Evolutionary conservation across 2,113 vertebrate genomes (phyloP).

Genomic region (Callocephalon fimbriatum): DNA sequence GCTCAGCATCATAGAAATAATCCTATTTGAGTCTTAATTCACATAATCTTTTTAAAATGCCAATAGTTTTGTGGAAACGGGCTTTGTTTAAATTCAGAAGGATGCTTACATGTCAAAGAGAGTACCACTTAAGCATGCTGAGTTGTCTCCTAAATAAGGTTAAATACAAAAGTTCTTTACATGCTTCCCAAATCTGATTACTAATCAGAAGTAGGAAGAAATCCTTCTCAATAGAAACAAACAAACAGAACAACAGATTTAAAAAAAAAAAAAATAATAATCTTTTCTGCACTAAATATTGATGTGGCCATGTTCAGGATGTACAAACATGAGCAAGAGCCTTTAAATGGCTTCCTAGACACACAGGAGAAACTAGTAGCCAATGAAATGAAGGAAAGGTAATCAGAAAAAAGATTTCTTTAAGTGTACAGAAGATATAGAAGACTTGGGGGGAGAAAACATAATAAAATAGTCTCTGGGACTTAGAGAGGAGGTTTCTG

Average conservation of each 20-base stretch:
- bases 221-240: background rate
- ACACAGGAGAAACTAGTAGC: background rate
- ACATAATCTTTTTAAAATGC: background rate
- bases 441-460: background rate
- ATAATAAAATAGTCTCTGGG: background rate
- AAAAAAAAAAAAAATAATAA: background rate
- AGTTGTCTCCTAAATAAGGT: background rate
- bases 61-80: background rate
- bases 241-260: background rate
- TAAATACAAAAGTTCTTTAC: background rate
- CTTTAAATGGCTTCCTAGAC: background rate
- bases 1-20: background rate
- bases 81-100: background rate
- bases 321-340: background rate
- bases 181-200: background rate
- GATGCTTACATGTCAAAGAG: background rate
- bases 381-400: background rate
- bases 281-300: background rate
- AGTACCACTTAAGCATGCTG: background rate
- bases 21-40: background rate
- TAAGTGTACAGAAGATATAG: background rate
- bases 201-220: background rate
- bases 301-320: background rate
- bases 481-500: background rate
- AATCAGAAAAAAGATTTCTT: background rate